These are phyloP conservation scores for Chrysogorgia sp. DNA, from an alignment of 92 coral and sea anemone genomes.

Conservation along the genomic window DNA sequence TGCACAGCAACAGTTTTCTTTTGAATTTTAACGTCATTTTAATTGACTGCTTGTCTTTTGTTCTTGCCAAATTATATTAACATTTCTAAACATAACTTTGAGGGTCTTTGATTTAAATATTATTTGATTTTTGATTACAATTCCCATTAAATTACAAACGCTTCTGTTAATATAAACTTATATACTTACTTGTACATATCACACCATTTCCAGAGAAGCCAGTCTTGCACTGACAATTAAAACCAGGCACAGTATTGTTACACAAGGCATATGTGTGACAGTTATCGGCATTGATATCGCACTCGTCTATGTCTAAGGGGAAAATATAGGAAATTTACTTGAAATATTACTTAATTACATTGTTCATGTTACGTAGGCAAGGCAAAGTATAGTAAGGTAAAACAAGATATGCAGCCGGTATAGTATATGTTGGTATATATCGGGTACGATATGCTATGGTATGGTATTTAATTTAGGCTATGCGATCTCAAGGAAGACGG, in stretches of 20 bases:
- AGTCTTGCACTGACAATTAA: slow-evolving; percentile 30
- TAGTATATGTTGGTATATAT: too few relatives aligned
- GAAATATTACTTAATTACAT: not conserved
- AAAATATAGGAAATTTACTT: not conserved
- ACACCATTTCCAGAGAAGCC: slow-evolving; percentile 53
- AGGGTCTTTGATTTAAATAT: not conserved
- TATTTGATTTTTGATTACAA: not conserved
- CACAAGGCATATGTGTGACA: slow-evolving; percentile 47
- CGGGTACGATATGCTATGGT: slow-evolving; percentile 2
- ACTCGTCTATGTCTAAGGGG: slow-evolving; percentile 41
- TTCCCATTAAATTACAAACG: too few relatives aligned
- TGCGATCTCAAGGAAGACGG: not conserved
- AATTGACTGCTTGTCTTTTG: too few relatives aligned
- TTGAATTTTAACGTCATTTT: too few relatives aligned
- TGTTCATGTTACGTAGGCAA: too few relatives aligned
- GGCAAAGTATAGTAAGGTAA: too few relatives aligned
- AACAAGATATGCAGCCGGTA: too few relatives aligned
- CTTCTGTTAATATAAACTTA: too few relatives aligned
- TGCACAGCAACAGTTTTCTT: too few relatives aligned
- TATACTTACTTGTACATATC: slow-evolving; percentile 34
- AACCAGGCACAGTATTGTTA: slow-evolving; percentile 43
- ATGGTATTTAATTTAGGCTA: slow-evolving; percentile 10
- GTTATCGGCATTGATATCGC: slow-evolving; percentile 17
- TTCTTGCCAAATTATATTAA: too few relatives aligned
- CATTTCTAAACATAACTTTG: too few relatives aligned